Evolutionary conservation across 1,140 invertebrate genomes (phyloP).

Genomic region (Rhyacophila brunnea): DNA sequence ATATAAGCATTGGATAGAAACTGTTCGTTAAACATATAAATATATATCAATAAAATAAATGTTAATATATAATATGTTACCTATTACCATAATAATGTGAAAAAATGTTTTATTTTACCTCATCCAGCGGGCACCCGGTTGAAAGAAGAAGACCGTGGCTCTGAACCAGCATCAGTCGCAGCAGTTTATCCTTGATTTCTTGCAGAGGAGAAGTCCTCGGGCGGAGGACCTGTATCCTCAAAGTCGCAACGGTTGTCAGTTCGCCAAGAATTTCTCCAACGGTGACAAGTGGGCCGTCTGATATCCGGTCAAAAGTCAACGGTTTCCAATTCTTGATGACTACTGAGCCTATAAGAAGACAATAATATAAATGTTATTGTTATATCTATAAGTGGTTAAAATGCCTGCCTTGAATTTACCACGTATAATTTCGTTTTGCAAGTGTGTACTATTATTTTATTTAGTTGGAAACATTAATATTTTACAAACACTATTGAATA

Average conservation of each 20-base stretch:
- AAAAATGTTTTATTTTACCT: slow-evolving; percentile 61
- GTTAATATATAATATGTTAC: too few species aligned
- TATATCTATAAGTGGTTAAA: too few species aligned
- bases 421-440: too few species aligned
- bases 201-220: slow-evolving; percentile 72
- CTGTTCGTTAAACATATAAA: too few species aligned
- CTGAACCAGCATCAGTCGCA: slow-evolving; percentile 83
- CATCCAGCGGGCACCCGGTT: slow-evolving; percentile 89
- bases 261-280: slow-evolving; percentile 92
- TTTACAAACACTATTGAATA: too few species aligned
- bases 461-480: too few species aligned
- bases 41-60: too few species aligned
- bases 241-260: slow-evolving; percentile 83
- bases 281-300: slow-evolving; percentile 79
- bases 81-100: too few species aligned
- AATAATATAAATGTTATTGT: too few species aligned
- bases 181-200: slow-evolving; percentile 91
- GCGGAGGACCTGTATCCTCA: slow-evolving; percentile 85
- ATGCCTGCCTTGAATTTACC: too few species aligned
- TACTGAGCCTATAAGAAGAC: slow-evolving; percentile 68
- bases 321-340: slow-evolving; percentile 94
- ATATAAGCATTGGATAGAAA: too few species aligned
- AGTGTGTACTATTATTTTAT: too few species aligned
- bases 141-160: slow-evolving; percentile 82
- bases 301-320: slow-evolving; percentile 84